Conservation (phyloP, 2,797 vertebrate species). For the Kryptopterus vitreolus region DNA sequence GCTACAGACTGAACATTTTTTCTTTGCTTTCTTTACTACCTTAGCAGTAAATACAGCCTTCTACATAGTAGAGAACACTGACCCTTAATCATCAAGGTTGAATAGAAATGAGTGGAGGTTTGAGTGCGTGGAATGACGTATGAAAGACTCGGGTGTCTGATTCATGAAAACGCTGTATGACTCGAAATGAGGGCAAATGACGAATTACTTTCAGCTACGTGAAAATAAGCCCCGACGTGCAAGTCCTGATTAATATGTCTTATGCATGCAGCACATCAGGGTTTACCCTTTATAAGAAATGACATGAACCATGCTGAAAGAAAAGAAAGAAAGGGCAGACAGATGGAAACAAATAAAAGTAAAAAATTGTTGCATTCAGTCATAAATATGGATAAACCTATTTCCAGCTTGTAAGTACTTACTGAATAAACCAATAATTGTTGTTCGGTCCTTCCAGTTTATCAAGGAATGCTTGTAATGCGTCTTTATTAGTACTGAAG, state of each 20-base stretch:
- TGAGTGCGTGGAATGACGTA: neutral
- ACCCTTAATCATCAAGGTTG: neutral
- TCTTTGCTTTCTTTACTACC: neutral
- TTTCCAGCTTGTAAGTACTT: neutral
- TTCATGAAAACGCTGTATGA: neutral
- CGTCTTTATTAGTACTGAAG: neutral
- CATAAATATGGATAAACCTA: neutral
- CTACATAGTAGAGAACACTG: neutral
- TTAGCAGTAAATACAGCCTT: neutral
- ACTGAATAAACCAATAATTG: neutral
- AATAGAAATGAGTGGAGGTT: neutral
- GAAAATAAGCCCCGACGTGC: neutral
- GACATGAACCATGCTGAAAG: neutral
- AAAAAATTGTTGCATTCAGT: neutral
- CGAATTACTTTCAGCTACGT: neutral
- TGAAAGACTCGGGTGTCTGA: neutral
- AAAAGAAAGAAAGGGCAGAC: neutral
- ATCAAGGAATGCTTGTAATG: neutral
- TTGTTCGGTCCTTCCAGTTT: neutral
- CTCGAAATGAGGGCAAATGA: neutral
- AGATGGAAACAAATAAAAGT: neutral
- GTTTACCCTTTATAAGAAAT: neutral
- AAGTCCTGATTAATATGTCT: neutral
- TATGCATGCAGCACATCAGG: neutral
- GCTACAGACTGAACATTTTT: neutral